Evolutionary conservation across 2,797 vertebrate species (phyloP), one percentile per base, ranked within the genome.

Genomic region (Xyrichtys novacula): DNA sequence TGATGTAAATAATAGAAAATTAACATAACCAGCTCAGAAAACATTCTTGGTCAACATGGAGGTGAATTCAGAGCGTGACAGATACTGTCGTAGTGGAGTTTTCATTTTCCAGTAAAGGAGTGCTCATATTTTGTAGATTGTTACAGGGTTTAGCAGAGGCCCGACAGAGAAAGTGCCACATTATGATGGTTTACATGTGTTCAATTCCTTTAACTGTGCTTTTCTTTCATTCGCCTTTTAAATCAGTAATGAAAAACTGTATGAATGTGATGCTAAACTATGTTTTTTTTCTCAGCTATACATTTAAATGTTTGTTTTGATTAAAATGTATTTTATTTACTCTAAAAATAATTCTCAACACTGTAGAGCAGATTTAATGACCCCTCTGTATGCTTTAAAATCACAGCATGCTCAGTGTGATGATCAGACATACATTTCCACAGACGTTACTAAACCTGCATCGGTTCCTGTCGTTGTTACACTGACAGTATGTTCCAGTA

Each of bases 251-350:
- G 53, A 64, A 74, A 43, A 34, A 49, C 61, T 68, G 59, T 54
- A 78, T 62, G 74, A 83, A 83, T 83, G 81, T 78, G 57, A 50
- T 50, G 58, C 28, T 16, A 61, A 23, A 49, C 47, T 48, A 40
- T 7, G 43, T 26, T 22, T 55, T 58, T 38, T 20, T 59, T 57
- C 49, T 16, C 28, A 59, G 67, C 49, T 67, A 36, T 70, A 16
- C 17, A 32, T 44, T n/a, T 25, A 46, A 39, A 49, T 55, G 7
- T 38, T 26, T 22, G 12, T 26, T 56, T 40, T 16, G 58, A 52
- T 67, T n/a, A n/a, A n/a, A n/a, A n/a, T n/a, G n/a, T n/a, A n/a
- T n/a, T n/a, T n/a, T n/a, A n/a, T n/a, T n/a, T n/a, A n/a, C n/a
- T n/a, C n/a, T n/a, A n/a, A n/a, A n/a, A n/a, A n/a, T 2, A 17